Evolutionary conservation across 1,140 invertebrate genomes (phyloP).

Genomic region (Melipona quadrifasciata): DNA sequence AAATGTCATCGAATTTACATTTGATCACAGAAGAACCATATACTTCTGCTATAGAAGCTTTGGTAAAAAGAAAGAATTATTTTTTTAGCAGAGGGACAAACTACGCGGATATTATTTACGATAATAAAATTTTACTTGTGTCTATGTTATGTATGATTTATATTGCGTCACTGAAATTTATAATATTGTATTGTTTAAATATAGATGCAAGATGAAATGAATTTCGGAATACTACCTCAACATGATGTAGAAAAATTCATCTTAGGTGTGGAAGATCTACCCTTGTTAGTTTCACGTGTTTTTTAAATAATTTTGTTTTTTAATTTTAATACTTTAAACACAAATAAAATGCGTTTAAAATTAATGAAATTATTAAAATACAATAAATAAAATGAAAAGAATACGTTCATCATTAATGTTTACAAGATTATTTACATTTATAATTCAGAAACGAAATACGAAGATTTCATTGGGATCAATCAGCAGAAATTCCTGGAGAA

Average conservation of each 20-base stretch:
- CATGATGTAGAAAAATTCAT: slow-evolving; percentile 23
- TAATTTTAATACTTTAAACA: neutral
- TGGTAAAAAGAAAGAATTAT: slow-evolving; percentile 6
- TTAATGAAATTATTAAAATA: neutral
- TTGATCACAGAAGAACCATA: slow-evolving; percentile 27
- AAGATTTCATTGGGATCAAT: neutral
- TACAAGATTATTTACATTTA: neutral
- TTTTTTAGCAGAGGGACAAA: neutral
- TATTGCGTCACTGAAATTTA: neutral
- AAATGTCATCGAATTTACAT: neutral
- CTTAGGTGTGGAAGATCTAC: neutral
- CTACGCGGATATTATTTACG: neutral
- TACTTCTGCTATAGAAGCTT: neutral
- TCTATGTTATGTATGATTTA: neutral
- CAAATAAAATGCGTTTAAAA: neutral
- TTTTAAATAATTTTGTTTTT: neutral
- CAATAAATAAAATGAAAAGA: neutral
- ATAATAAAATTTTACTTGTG: neutral
- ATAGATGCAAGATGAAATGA: slow-evolving; percentile 43
- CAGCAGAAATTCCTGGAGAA: neutral
- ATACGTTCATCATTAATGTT: neutral
- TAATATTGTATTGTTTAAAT: slow-evolving; percentile 4
- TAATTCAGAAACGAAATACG: slow-evolving; percentile 10
- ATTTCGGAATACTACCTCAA: slow-evolving; percentile 28
- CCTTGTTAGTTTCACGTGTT: slow-evolving; percentile 23